Conservation (phyloP, 2,797 vertebrate genomes). For the Rallus crepitans region DNA sequence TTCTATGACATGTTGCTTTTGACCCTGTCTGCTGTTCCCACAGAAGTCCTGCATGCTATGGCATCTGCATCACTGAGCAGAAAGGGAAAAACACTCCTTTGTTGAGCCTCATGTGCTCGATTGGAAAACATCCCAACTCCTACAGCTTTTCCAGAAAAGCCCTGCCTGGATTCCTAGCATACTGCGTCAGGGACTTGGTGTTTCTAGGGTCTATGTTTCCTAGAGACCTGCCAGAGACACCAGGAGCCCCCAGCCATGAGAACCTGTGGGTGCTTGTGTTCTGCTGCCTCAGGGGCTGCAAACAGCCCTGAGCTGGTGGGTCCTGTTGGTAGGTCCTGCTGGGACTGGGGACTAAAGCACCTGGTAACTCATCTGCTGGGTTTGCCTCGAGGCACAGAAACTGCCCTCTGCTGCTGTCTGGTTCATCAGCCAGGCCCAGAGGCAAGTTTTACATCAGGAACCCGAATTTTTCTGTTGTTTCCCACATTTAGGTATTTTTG, state of each 20-base stretch:
- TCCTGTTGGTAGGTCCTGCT: neutral
- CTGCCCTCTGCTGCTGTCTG: rapidly evolving
- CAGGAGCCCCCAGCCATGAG: neutral
- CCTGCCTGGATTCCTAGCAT: conserved; percentile 72
- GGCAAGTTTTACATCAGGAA: neutral
- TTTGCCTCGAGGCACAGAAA: neutral
- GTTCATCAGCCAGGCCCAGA: neutral
- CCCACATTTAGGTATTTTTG: neutral
- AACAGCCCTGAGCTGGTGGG: neutral
- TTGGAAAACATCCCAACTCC: conserved; percentile 71
- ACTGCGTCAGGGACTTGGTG: conserved; percentile 6
- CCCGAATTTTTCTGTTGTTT: neutral
- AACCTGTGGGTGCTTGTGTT: neutral
- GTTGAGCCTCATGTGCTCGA: conserved; percentile 64
- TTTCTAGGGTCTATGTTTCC: conserved; percentile 1
- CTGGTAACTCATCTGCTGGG: neutral
- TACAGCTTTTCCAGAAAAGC: conserved; percentile 70
- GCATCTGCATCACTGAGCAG: conserved; percentile 59
- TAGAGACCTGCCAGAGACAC: neutral
- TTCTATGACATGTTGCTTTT: neutral
- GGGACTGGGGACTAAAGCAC: neutral
- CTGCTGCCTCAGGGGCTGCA: neutral
- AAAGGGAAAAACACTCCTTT: conserved; percentile 63
- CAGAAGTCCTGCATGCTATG: neutral
- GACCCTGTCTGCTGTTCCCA: neutral